These are phyloP conservation scores for Apodemus sylvaticus DNA, from an alignment of 2,113 vertebrate genomes.

Conservation along the genomic window DNA sequence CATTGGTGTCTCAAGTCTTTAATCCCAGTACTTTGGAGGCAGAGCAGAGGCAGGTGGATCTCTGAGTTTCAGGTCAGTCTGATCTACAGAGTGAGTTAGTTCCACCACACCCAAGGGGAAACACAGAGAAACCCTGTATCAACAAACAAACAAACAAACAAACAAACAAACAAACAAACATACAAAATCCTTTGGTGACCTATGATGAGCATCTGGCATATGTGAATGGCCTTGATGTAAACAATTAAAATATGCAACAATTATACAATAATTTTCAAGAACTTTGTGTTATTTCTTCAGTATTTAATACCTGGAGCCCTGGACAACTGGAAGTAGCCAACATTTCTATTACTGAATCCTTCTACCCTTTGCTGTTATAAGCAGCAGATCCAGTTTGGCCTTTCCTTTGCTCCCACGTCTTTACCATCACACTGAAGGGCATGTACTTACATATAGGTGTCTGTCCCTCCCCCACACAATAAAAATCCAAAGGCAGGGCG, in stretches of 20 bases:
- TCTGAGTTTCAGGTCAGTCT: neutral
- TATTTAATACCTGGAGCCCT: neutral
- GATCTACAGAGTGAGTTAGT: neutral
- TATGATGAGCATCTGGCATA: neutral
- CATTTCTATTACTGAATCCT: neutral
- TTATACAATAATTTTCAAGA: neutral
- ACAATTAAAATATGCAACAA: neutral
- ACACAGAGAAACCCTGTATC: neutral
- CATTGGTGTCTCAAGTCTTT: neutral
- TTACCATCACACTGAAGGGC: neutral
- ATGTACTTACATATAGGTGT: neutral
- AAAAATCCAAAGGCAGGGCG: neutral
- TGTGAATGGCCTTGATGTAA: neutral
- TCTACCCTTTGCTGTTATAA: neutral
- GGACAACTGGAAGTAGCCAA: too few species aligned
- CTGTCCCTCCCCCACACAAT: neutral
- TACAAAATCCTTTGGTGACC: neutral
- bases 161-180: too few species aligned
- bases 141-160: neutral
- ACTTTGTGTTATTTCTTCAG: neutral
- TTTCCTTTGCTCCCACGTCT: neutral
- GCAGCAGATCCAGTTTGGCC: neutral
- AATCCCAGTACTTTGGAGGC: neutral
- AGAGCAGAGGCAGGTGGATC: neutral
- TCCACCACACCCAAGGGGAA: neutral